These are phyloP conservation scores for Podarcis raffonei DNA, from an alignment of 2,113 vertebrate species.

Conservation along the genomic window DNA sequence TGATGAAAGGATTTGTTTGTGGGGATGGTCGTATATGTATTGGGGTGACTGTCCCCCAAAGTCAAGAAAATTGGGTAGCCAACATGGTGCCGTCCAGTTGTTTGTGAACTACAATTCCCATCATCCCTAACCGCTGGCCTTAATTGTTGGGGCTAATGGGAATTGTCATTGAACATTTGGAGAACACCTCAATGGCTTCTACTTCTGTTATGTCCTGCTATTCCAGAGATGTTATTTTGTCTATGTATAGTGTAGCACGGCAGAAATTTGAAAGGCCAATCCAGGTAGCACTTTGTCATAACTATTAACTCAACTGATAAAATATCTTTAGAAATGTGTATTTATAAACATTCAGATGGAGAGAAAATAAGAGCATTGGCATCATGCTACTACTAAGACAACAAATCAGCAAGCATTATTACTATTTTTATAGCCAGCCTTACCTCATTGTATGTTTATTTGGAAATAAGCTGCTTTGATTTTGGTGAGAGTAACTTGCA, in stretches of 20 bases:
- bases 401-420: not conserved
- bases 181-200: not conserved
- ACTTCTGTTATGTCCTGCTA: not conserved
- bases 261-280: not conserved
- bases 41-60: not conserved
- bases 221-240: not conserved
- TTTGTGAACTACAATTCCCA: not conserved
- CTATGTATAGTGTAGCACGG: not conserved
- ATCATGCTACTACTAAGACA: not conserved
- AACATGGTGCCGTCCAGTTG: not conserved
- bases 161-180: not conserved
- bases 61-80: not conserved
- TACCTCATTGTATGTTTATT: not conserved
- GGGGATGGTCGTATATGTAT: not conserved
- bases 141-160: not conserved
- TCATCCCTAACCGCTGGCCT: not conserved
- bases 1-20: not conserved
- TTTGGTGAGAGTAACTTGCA: not conserved
- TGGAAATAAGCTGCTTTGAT: not conserved
- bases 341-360: conserved; percentile 4
- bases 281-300: not conserved
- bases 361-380: conserved; percentile 2
- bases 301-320: not conserved
- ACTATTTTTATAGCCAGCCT: not conserved
- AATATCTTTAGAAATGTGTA: not conserved